Conservation (phyloP, 1,140 invertebrate species). For the Atta colombica region DNA sequence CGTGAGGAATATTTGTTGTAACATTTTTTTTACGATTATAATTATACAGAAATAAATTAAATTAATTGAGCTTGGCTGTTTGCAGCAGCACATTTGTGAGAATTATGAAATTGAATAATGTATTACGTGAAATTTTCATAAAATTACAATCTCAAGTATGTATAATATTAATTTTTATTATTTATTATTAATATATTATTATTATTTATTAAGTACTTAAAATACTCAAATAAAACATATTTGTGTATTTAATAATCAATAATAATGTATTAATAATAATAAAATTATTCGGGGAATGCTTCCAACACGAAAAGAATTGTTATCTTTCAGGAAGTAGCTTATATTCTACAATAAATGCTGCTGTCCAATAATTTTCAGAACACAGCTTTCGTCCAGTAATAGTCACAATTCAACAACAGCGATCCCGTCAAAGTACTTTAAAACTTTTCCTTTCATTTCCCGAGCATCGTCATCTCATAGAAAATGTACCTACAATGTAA, state of each 20-base stretch:
- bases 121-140: constrained; percentile 38
- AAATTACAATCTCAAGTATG: constrained; percentile 37
- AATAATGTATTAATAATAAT: constrained; percentile 13
- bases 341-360: constrained; percentile 1
- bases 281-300: neutral
- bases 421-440: constrained; percentile 11
- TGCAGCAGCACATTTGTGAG: constrained; percentile 9
- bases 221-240: constrained; percentile 20
- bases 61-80: constrained; percentile 44
- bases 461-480: constrained; percentile 2
- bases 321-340: neutral
- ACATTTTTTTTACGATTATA: constrained; percentile 5
- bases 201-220: neutral
- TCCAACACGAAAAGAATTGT: neutral
- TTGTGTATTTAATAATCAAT: neutral
- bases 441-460: constrained; percentile 27
- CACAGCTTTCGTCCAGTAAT: constrained; percentile 14
- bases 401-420: constrained; percentile 23
- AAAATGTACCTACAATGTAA: neutral
- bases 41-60: constrained; percentile 46
- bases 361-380: constrained; percentile 38
- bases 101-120: constrained; percentile 46
- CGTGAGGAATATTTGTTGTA: neutral
- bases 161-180: constrained; percentile 29
- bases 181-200: no score